phyloP scores from a whole-genome alignment of 2,113 vertebrate species.

The Pleuronectes platessa region DNA sequence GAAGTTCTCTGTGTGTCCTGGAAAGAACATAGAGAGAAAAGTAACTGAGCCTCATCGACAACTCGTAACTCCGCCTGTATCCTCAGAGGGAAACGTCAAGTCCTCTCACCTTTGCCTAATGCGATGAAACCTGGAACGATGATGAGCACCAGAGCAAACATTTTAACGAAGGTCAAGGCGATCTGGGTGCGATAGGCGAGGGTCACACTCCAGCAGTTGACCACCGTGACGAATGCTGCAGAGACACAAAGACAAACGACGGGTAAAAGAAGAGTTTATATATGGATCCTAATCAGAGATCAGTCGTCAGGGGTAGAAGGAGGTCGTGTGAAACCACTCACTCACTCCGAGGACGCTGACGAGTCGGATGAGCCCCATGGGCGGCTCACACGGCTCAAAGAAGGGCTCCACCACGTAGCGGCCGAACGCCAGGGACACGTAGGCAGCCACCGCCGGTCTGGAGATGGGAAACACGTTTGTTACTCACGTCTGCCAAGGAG shows the following conservation, averaged over 20 bases:
- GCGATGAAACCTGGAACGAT: constrained; percentile 88
- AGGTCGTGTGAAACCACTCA: constrained; percentile 76
- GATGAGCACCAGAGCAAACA: constrained; percentile 86
- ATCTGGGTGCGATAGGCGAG: constrained; percentile 85
- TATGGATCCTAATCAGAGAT: not conserved
- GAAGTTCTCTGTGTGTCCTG: constrained; percentile 88
- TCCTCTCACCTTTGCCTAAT: constrained; percentile 82
- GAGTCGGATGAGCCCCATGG: constrained; percentile 80
- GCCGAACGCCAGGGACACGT: constrained; percentile 88
- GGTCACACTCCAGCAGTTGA: constrained; percentile 91
- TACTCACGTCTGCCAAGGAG: no score
- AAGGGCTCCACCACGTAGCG: constrained; percentile 89
- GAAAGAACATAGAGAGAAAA: not conserved
- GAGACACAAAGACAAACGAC: constrained; percentile 34
- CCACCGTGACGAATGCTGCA: constrained; percentile 83
- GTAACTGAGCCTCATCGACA: not conserved
- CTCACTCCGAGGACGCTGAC: constrained; percentile 86
- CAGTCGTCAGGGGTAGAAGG: no score
- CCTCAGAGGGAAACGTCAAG: not conserved
- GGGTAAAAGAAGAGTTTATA: not conserved
- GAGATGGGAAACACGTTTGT: not conserved
- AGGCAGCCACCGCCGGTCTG: constrained; percentile 87
- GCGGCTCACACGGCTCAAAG: constrained; percentile 86
- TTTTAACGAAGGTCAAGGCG: constrained; percentile 83
- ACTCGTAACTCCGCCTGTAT: not conserved